Percentiles rank a stretch among this genome's conserved stretches.
These are phyloP conservation scores for Schizaphis graminum DNA, from an alignment of 2,888 invertebrate species.

Conservation along the genomic window DNA sequence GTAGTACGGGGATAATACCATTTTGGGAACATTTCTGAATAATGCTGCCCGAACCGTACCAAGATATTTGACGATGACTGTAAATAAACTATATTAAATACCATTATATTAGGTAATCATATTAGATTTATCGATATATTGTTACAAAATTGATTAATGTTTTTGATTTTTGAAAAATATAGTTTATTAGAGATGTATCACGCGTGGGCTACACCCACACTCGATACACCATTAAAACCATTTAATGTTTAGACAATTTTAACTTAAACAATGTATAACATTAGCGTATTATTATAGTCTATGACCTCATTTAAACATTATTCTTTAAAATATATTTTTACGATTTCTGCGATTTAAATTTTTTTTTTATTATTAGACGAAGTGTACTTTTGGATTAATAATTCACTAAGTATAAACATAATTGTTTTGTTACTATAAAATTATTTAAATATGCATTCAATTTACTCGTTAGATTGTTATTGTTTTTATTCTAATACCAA, in stretches of 20 bases:
- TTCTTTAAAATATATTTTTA: constrained; percentile 9
- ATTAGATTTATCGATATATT: background rate
- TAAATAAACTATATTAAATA: background rate
- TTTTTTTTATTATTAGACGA: constrained; percentile 6
- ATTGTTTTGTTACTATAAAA: background rate
- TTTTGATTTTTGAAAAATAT: background rate
- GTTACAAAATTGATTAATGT: background rate
- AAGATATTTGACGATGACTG: background rate
- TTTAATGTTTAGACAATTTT: constrained; percentile 7
- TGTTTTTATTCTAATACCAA: background rate
- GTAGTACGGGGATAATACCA: background rate
- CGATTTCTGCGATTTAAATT: background rate
- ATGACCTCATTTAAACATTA: constrained; percentile 40
- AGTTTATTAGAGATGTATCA: background rate
- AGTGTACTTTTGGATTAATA: constrained; percentile 38
- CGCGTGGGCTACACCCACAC: background rate
- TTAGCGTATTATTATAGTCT: constrained; percentile 48
- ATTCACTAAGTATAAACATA: background rate
- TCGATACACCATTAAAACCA: background rate
- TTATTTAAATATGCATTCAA: background rate
- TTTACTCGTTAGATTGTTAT: background rate
- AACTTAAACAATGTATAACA: constrained; percentile 10
- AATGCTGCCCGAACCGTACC: background rate
- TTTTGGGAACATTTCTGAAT: background rate
- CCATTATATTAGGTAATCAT: background rate